Evolutionary conservation across 2,797 vertebrate species (phyloP).

Genomic region (Ataeniobius toweri): DNA sequence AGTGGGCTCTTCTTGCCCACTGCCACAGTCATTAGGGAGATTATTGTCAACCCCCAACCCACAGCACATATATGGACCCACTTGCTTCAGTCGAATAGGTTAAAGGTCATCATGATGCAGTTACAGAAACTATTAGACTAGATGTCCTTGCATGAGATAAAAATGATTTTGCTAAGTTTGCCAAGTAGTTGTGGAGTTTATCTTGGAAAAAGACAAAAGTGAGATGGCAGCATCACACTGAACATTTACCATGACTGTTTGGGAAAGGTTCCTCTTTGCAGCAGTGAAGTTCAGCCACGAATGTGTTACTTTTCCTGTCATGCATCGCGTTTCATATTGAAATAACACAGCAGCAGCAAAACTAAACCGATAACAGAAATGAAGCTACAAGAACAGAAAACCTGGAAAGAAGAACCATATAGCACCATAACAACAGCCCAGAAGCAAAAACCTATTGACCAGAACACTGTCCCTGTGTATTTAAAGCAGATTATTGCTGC

Average conservation of each 20-base stretch:
- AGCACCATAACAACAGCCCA: too few relatives aligned
- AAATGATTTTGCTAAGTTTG: slow-evolving; percentile 1
- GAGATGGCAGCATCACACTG: background rate
- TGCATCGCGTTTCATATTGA: background rate
- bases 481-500: background rate
- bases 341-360: background rate
- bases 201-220: background rate
- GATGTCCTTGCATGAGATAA: slow-evolving; percentile 2
- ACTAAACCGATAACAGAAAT: background rate
- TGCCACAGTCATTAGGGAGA: slow-evolving; percentile 41
- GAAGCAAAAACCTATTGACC: too few relatives aligned
- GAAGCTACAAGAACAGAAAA: background rate
- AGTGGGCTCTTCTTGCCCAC: slow-evolving; percentile 52
- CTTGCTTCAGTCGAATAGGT: slow-evolving; percentile 20
- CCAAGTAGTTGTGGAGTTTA: background rate
- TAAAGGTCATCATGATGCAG: slow-evolving; percentile 43
- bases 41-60: slow-evolving; percentile 52
- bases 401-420: background rate
- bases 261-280: background rate
- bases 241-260: background rate
- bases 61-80: slow-evolving; percentile 54
- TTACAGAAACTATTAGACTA: slow-evolving; percentile 20
- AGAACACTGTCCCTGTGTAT: background rate
- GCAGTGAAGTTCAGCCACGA: too few relatives aligned
- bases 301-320: background rate